Base-by-base conservation (phyloP, 2,113 vertebrate genomes). In the Girardinichthys multiradiatus region DNA sequence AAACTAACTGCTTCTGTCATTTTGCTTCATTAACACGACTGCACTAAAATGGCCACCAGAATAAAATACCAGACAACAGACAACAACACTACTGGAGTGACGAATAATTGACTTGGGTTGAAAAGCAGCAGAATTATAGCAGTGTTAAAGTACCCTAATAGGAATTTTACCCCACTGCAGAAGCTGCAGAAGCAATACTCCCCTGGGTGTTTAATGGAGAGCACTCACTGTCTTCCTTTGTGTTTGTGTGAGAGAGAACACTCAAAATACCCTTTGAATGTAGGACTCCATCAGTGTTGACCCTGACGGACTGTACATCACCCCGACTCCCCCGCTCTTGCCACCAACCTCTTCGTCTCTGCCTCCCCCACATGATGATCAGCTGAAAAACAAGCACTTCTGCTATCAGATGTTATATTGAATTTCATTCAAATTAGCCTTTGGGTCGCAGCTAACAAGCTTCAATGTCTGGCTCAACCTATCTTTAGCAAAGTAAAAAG, bases 201-300 rank as follows among this genome's bases (percentile, higher is more conserved):
- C 26, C 39, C 66, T 81, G 82, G 73, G 70, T 58, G 45, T 64
- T 83, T 92, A 90, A 91, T 91, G 89, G 89, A 89, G 78, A 80
- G 35, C 70, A 83, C 83, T 85, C 70, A 59, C 64, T 67, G 60
- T 68, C 63, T 39, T 77, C 37, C 21, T 75, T 37, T 79, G 66
- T 73, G 71, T 66, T 63, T 61, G 29, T 39, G 64, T 66, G 64
- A 24, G 27, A 65, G 74, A 57, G 57, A 58, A 66, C 37, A 45
- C 39, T 75, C 35, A 75, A 58, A 74, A 54, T 76, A 57, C 6
- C 60, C 72, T 85, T 17, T 80, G 12, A 81, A 54, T 72, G 62
- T 77, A 30, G n/a, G 15, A 29, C 58, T 86, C 80, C 63, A 83
- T 80, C 76, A 87, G 57, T 6, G 31, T 13, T 61, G 62, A 76